Percentiles rank a stretch among this genome's conserved stretches.
These are phyloP conservation scores for Myotis daubentonii DNA, from an alignment of 2,797 vertebrate species.

Conservation along the genomic window DNA sequence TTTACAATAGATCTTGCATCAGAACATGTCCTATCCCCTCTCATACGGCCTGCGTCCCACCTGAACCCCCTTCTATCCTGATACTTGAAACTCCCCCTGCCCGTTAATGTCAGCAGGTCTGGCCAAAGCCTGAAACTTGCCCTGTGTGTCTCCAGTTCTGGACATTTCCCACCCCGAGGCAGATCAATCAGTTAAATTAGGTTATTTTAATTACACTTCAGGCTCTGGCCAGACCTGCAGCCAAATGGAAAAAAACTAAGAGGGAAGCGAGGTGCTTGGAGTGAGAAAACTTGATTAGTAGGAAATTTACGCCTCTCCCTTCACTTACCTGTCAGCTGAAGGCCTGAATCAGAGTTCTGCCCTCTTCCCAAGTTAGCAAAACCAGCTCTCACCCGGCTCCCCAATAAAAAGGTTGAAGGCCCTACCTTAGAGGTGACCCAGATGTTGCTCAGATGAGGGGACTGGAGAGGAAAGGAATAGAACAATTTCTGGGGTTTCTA, in stretches of 20 bases:
- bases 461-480: too few relatives aligned
- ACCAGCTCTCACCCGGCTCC: fast-evolving
- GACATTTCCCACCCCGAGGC: neutral
- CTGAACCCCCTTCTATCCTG: neutral
- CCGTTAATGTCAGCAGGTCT: fast-evolving
- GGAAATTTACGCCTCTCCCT: too few relatives aligned
- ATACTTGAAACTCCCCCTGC: neutral
- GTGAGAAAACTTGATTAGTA: neutral
- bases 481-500: neutral
- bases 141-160: neutral
- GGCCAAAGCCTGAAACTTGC: neutral
- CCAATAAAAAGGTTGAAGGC: fast-evolving
- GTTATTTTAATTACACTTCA: neutral
- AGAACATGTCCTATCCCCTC: fast-evolving
- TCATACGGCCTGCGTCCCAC: fast-evolving
- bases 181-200: neutral
- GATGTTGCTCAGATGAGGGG: too few relatives aligned
- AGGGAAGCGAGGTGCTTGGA: neutral
- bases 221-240: neutral
- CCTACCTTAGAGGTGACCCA: neutral
- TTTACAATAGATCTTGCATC: fast-evolving
- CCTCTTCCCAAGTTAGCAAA: fast-evolving
- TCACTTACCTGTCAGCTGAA: neutral
- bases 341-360: fast-evolving
- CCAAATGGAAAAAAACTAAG: neutral